Percentiles rank a stretch among this genome's conserved stretches.
phyloP scores from a whole-genome alignment of 2,888 invertebrate species.

The Drosophila helvetica region DNA sequence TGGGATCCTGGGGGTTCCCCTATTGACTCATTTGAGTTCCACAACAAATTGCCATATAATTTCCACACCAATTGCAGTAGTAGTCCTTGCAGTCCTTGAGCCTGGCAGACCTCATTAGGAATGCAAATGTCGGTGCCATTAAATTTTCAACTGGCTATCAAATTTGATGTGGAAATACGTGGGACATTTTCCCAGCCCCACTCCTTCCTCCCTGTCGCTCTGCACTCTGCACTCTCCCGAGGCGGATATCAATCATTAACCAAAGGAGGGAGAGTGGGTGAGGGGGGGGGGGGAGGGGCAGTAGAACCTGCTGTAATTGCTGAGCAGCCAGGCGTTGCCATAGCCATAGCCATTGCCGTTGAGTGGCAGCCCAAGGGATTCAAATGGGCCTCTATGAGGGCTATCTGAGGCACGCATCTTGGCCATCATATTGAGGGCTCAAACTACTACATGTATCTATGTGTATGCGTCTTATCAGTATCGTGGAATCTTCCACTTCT shows the following conservation, averaged over 20 bases:
- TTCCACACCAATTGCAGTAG: constrained; percentile 51
- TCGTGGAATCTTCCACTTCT: constrained; percentile 17
- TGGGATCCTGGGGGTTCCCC: constrained; percentile 1
- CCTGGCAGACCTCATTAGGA: constrained; percentile 34
- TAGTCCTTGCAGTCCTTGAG: background rate
- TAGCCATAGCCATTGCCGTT: constrained; percentile 5
- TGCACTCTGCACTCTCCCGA: background rate
- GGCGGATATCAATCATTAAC: constrained; percentile 48
- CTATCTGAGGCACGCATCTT: constrained; percentile 18
- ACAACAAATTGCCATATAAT: constrained; percentile 67
- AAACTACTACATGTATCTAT: background rate
- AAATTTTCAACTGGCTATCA: constrained; percentile 45
- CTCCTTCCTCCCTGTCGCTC: background rate
- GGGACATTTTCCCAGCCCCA: constrained; percentile 40
- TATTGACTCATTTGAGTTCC: constrained; percentile 46
- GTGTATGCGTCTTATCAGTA: constrained; percentile 18
- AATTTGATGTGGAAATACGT: constrained; percentile 44
- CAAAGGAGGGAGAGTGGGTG: background rate
- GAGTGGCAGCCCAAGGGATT: constrained; percentile 29
- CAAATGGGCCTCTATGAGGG: background rate
- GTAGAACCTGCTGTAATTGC: constrained; percentile 26
- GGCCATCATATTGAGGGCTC: constrained; percentile 16
- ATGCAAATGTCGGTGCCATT: constrained; percentile 49
- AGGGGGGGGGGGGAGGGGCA: background rate
- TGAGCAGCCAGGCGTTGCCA: constrained; percentile 21